phyloP scores from a whole-genome alignment of 2,113 vertebrate species.

The Puntigrus tetrazona region DNA sequence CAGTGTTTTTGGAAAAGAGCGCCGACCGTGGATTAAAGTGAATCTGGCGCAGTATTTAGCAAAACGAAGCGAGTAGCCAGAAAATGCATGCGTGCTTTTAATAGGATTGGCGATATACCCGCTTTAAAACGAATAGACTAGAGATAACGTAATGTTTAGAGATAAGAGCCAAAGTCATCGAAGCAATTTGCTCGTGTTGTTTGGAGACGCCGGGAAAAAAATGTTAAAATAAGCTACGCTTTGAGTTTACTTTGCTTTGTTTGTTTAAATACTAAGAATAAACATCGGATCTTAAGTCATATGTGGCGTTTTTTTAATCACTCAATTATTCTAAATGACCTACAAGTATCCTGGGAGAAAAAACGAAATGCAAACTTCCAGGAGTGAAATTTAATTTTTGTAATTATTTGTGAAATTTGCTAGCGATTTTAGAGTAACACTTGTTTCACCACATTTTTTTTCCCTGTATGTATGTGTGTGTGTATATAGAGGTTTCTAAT shows the following conservation, averaged over 20 bases:
- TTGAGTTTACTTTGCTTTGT: not conserved
- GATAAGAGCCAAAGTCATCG: not conserved
- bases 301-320: not conserved
- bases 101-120: not conserved
- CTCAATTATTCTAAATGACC: not conserved
- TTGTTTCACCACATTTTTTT: too few species aligned
- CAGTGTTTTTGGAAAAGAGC: constrained; percentile 27
- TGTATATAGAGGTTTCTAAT: too few species aligned
- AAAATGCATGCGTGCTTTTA: not conserved
- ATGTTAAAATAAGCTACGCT: too few species aligned
- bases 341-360: too few species aligned
- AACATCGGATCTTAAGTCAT: not conserved
- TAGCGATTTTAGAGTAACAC: too few species aligned
- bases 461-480: too few species aligned
- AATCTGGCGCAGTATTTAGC: not conserved
- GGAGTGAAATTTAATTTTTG: too few species aligned
- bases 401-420: too few species aligned
- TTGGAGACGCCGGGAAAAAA: too few species aligned
- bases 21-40: constrained; percentile 11
- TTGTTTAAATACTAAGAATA: not conserved
- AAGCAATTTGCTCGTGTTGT: too few species aligned
- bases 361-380: too few species aligned
- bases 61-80: not conserved
- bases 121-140: too few species aligned
- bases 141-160: not conserved